Evolutionary conservation across 2,888 invertebrate species (phyloP), one percentile per base, ranked within the genome.

Genomic region (Bruchidius siliquastri): DNA sequence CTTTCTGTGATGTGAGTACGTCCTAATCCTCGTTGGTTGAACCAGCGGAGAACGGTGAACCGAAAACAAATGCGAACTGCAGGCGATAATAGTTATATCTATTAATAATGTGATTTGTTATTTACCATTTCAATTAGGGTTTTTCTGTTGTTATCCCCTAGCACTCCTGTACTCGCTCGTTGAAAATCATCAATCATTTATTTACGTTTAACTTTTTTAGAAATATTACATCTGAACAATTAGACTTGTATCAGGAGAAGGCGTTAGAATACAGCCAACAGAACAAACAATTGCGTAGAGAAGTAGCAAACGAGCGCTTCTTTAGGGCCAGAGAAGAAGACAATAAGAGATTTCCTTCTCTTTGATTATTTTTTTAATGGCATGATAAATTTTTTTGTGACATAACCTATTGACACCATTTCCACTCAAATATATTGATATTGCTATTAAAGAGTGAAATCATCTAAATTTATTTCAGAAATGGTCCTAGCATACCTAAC

Each of bases 231-330:
- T 74, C 87, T 0, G 84, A 87, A 67, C 88, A 89, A 74, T 81
- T 89, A 69, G 86, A 88, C 69, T 85, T 87, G 69, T 89, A 87
- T 77, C 89, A 90, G 80, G 87, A 86, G 76, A 88, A 89, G 81
- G 87, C 88, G 20, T 85, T 88, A 22, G 89, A 89, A 69, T 89
- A 88, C 76, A 88, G 87, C 73, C 87, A 88, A 77, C 88, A 89
- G 83, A 87, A 89, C 73, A 86, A 86, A 75, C 88, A 89, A 70
- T 85, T 90, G 26, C 87, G 88, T 68, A 84, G 89, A 75, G 88
- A 89, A 78, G 86, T 90, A 26, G 88, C 88, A 0, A 88, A 89
- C 74, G 89, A 89, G 80, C 83, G 88, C 75, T 90, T 88, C 81
- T 86, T 86, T 78, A 86, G 87, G 72, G 86, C 87, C 2, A 83